Conservation (phyloP, 2,797 vertebrate species). For the Lophotriccus pileatus region DNA sequence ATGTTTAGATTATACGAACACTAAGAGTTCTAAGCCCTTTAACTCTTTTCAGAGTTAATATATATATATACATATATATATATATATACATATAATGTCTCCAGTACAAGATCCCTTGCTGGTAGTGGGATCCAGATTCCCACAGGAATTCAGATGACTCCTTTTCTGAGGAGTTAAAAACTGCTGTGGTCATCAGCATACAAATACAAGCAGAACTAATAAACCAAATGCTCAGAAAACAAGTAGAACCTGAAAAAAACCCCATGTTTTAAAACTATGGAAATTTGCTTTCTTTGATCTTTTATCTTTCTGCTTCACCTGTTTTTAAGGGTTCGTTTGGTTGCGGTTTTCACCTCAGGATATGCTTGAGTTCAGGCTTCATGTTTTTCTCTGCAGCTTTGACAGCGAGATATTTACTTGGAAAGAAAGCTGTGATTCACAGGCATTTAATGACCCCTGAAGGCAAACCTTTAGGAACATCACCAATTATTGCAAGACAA, state of each 20-base stretch:
- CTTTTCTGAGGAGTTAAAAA: background rate
- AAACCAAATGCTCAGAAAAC: background rate
- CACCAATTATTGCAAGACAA: background rate
- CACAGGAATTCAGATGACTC: background rate
- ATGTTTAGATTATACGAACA: background rate
- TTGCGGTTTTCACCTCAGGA: background rate
- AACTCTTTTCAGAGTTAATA: background rate
- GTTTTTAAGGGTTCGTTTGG: background rate
- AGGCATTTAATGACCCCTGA: background rate
- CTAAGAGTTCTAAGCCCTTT: background rate
- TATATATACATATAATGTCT: too few species aligned
- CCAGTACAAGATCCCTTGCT: background rate
- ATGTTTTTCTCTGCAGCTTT: background rate
- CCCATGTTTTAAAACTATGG: background rate
- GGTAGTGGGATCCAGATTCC: background rate
- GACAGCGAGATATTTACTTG: background rate
- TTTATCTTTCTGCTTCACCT: slow-evolving; percentile 1
- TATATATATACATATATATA: too few species aligned
- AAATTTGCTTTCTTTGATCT: background rate
- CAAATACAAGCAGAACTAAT: background rate
- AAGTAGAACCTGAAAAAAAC: background rate
- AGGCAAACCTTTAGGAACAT: background rate
- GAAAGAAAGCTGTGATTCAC: background rate
- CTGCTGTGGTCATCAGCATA: background rate
- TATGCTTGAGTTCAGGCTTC: background rate